Evolutionary conservation across 1,140 invertebrate genomes (phyloP).

Genomic region (Doryteuthis pealeii): DNA sequence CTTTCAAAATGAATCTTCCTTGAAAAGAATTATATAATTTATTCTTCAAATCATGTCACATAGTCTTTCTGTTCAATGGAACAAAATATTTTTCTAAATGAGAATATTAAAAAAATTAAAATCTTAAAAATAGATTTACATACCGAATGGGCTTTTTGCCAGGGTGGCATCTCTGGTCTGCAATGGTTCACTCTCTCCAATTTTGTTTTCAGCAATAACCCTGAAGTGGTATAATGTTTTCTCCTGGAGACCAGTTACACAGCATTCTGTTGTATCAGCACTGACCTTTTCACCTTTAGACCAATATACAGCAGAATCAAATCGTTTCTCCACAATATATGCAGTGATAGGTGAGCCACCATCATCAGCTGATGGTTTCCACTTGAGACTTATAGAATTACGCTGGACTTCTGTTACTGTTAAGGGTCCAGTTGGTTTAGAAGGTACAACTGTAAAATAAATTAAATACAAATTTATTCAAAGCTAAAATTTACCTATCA

Average conservation of each 20-base stretch:
- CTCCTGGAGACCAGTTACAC: constrained; percentile 86
- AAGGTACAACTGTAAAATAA: constrained; percentile 29
- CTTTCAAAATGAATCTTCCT: no score
- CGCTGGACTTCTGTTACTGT: constrained; percentile 56
- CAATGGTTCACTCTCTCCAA: constrained; percentile 89
- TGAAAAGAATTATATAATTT: no score
- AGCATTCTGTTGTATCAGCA: constrained; percentile 65
- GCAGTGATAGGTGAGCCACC: constrained; percentile 61
- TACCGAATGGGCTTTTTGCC: constrained; percentile 93
- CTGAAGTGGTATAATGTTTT: constrained; percentile 92
- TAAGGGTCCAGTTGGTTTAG: constrained; percentile 89
- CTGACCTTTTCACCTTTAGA: constrained; percentile 70
- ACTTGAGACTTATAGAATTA: constrained; percentile 29
- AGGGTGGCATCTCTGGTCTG: constrained; percentile 74
- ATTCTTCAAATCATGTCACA: no score
- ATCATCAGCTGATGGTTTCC: constrained; percentile 60
- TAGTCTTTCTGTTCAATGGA: no score
- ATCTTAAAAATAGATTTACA: no score
- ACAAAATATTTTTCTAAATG: no score
- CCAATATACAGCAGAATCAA: constrained; percentile 77
- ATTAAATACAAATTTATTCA: no score
- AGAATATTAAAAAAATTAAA: no score
- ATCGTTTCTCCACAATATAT: constrained; percentile 57
- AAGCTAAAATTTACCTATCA: no score
- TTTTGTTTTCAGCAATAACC: constrained; percentile 94